Evolutionary conservation across 2,113 vertebrate genomes (phyloP).

Genomic region (Macrotis lagotis): DNA sequence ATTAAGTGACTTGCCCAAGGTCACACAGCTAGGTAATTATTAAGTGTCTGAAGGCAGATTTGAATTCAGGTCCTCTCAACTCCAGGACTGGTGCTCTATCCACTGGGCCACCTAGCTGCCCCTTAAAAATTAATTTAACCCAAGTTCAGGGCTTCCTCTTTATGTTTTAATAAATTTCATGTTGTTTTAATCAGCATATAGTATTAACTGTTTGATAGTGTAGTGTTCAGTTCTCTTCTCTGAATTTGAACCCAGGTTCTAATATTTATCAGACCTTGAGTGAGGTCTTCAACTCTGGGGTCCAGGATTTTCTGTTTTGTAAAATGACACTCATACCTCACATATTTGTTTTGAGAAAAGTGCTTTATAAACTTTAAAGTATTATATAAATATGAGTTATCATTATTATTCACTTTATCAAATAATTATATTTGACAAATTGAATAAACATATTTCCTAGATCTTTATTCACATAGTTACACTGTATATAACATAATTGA

Average conservation of each 20-base stretch:
- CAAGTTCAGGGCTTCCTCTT: background rate
- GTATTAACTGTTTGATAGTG: background rate
- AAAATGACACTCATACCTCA: background rate
- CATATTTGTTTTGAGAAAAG: background rate
- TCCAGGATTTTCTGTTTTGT: background rate
- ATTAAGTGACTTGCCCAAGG: too few relatives aligned
- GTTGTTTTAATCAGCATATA: background rate
- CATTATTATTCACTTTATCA: background rate
- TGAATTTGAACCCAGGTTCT: background rate
- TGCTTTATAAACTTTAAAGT: too few relatives aligned
- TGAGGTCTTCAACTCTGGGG: too few relatives aligned
- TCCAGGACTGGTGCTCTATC: too few relatives aligned
- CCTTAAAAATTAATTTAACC: background rate
- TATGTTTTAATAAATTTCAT: background rate
- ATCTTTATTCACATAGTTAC: background rate
- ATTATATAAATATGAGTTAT: too few relatives aligned
- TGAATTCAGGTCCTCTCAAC: too few relatives aligned
- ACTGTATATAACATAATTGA: background rate
- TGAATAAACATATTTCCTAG: background rate
- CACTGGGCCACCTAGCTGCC: too few relatives aligned
- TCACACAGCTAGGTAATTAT: too few relatives aligned
- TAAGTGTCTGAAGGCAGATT: too few relatives aligned
- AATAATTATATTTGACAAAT: background rate
- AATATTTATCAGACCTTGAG: background rate
- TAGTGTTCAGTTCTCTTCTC: background rate